Evolutionary conservation across 1,140 invertebrate species (phyloP).

Genomic region (Notospermus geniculatus): DNA sequence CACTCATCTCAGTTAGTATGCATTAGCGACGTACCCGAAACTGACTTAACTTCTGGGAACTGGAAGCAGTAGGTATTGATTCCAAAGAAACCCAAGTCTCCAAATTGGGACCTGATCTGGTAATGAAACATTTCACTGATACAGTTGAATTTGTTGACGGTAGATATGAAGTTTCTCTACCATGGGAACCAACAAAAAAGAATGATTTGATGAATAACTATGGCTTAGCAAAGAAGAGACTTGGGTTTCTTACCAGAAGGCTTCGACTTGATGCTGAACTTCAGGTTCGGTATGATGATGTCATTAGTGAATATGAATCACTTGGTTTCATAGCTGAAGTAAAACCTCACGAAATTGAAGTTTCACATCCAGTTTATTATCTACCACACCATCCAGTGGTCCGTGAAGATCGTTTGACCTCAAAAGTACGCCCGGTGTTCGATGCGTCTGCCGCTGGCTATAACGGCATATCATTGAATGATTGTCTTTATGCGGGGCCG

Average conservation of each 20-base stretch:
- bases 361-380: constrained; percentile 35
- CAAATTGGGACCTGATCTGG: no score
- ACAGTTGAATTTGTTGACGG: no score
- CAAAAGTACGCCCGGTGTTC: constrained; percentile 50
- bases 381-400: constrained; percentile 55
- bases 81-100: no score
- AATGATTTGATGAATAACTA: no score
- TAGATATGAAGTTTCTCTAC: no score
- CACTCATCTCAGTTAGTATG: background rate
- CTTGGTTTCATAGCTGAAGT: background rate
- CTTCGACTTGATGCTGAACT: background rate
- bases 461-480: constrained; percentile 43
- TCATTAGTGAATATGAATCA: background rate
- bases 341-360: background rate
- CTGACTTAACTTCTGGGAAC: constrained; percentile 2
- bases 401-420: constrained; percentile 31
- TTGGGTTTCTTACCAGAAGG: background rate
- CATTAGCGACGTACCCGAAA: background rate
- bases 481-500: constrained; percentile 34
- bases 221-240: no score
- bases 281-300: background rate
- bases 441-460: constrained; percentile 41
- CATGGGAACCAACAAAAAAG: no score
- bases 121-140: no score
- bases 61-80: background rate